Evolutionary conservation across 2,888 invertebrate genomes (phyloP).

Genomic region (Caradrina clavipalpis): DNA sequence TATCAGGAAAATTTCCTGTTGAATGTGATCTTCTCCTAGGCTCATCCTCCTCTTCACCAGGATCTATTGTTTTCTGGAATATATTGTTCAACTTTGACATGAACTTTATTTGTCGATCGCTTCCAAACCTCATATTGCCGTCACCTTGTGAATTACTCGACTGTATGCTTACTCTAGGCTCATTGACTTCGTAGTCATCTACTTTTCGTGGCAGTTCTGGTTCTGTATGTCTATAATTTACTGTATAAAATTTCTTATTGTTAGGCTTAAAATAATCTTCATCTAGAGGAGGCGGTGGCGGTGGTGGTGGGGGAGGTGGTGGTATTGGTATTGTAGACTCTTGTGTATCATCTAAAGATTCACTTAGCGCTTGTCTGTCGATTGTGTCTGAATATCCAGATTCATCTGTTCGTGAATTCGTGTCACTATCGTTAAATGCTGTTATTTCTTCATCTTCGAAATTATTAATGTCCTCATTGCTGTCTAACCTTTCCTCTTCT

Average conservation of each 20-base stretch:
- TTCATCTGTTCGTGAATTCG: constrained; percentile 85
- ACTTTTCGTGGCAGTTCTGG: constrained; percentile 57
- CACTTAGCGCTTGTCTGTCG: constrained; percentile 77
- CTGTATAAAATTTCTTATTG: constrained; percentile 67
- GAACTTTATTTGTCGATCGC: constrained; percentile 81
- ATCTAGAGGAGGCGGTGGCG: constrained; percentile 80
- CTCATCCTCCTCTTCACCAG: constrained; percentile 73
- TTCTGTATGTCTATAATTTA: constrained; percentile 72
- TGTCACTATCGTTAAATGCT: constrained; percentile 83
- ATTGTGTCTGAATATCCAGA: constrained; percentile 88
- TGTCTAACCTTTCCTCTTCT: constrained; percentile 79
- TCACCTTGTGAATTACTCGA: constrained; percentile 78
- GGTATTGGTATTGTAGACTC: constrained; percentile 81
- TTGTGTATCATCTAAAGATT: constrained; percentile 76
- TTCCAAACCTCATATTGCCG: constrained; percentile 79
- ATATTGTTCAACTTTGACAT: constrained; percentile 85
- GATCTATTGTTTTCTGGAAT: constrained; percentile 80
- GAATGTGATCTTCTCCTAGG: constrained; percentile 82
- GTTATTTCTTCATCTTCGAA: constrained; percentile 78
- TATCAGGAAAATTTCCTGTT: constrained; percentile 78
- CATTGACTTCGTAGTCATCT: constrained; percentile 61
- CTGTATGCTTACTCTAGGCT: constrained; percentile 75
- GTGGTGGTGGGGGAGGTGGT: constrained; percentile 56
- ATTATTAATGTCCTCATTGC: constrained; percentile 56
- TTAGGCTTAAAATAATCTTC: constrained; percentile 77